These are phyloP conservation scores for Aphelinus certus DNA, from an alignment of 1,140 invertebrate genomes.

Conservation along the genomic window DNA sequence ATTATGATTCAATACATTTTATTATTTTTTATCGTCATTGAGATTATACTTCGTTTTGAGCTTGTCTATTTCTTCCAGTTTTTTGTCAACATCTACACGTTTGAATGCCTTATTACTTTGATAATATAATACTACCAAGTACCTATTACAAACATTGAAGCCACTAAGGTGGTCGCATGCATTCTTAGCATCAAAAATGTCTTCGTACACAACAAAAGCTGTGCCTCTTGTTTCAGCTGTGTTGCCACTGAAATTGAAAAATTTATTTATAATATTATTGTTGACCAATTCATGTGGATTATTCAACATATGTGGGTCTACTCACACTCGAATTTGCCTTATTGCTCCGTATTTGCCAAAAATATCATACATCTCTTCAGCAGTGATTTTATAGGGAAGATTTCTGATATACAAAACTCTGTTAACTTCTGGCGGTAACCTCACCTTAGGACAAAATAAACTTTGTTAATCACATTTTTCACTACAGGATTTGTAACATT, in stretches of 20 bases:
- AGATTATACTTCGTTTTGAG: conserved; percentile 94
- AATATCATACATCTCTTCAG: conserved; percentile 99
- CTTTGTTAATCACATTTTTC: neutral
- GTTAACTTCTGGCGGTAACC: conserved; percentile 98
- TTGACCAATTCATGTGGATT: neutral
- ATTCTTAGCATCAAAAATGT: conserved; percentile 99
- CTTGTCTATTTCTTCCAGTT: conserved; percentile 96
- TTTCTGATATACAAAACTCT: conserved; percentile 97
- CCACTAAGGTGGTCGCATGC: conserved; percentile 99
- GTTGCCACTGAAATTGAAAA: conserved; percentile 81
- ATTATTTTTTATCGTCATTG: conserved; percentile 66
- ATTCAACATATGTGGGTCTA: conserved; percentile 48
- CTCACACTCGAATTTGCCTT: conserved; percentile 97
- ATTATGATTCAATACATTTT: too few species aligned
- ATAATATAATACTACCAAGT: conserved; percentile 98
- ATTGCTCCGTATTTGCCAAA: conserved; percentile 99
- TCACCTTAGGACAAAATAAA: conserved; percentile 75
- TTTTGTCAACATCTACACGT: conserved; percentile 95
- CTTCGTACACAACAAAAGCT: conserved; percentile 99
- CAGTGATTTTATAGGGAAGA: conserved; percentile 98
- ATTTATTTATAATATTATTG: conserved; percentile 26
- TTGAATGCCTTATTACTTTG: conserved; percentile 95
- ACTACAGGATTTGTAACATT: too few species aligned
- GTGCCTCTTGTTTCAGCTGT: conserved; percentile 97
- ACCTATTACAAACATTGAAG: conserved; percentile 99